Percentiles rank a stretch among this genome's conserved stretches.
Conservation (phyloP, 2,888 invertebrate species). For the Camponotus fellah region DNA sequence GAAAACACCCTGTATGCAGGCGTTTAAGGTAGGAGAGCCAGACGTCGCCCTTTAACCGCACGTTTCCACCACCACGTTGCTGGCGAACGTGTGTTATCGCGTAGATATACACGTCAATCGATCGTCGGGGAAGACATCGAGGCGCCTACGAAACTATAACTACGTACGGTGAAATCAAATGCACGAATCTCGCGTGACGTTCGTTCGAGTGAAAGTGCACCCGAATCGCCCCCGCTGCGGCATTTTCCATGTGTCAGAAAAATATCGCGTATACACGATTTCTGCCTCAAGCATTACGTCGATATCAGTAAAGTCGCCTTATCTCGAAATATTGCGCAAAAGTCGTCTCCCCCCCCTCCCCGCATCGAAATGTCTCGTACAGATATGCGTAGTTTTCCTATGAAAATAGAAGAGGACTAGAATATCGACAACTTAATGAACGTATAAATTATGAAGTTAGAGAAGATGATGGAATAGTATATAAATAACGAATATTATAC, state of each 20-base stretch:
- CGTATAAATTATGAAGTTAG: constrained; percentile 14
- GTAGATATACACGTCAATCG: constrained; percentile 59
- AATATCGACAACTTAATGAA: constrained; percentile 17
- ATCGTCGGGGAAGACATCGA: constrained; percentile 74
- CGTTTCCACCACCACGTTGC: constrained; percentile 21
- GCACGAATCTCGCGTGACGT: constrained; percentile 72
- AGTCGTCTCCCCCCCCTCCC: background rate
- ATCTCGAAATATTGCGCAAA: constrained; percentile 17
- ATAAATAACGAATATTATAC: constrained; percentile 40
- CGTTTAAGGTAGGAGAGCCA: constrained; percentile 1
- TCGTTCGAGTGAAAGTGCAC: constrained; percentile 59
- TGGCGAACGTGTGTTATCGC: constrained; percentile 52
- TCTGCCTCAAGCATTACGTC: background rate
- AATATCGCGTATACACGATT: background rate
- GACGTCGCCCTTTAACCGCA: constrained; percentile 18
- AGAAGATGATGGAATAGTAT: background rate
- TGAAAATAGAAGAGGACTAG: background rate
- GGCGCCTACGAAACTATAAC: constrained; percentile 75
- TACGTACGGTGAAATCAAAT: constrained; percentile 60
- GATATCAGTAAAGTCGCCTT: constrained; percentile 24
- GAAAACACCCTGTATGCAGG: background rate
- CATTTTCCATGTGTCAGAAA: constrained; percentile 41
- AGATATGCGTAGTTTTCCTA: background rate
- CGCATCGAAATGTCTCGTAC: background rate
- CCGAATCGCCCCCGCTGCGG: constrained; percentile 39